These are phyloP conservation scores for Coregonus sp. DNA, from an alignment of 2,797 vertebrate species.

Conservation along the genomic window DNA sequence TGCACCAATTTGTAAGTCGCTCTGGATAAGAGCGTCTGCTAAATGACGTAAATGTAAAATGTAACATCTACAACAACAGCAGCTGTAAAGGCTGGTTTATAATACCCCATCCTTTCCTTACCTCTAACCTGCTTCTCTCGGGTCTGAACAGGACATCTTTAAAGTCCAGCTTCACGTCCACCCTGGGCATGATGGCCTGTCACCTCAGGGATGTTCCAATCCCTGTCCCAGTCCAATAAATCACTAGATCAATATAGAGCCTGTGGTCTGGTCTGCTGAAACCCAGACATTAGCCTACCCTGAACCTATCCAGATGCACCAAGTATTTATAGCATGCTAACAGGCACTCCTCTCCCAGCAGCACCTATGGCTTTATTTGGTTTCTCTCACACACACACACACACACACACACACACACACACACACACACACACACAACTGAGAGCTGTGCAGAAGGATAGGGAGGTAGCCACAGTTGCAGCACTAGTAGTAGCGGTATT, in stretches of 20 bases:
- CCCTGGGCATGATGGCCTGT: slow-evolving; percentile 80
- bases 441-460: too few relatives aligned
- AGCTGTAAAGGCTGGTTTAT: neutral
- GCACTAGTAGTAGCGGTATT: neutral
- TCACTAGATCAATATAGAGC: neutral
- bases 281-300: neutral
- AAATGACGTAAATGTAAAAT: too few relatives aligned
- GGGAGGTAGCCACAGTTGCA: too few relatives aligned
- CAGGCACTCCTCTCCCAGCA: neutral
- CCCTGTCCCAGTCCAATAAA: neutral
- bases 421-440: too few relatives aligned
- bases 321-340: neutral
- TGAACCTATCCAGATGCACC: neutral
- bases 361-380: neutral
- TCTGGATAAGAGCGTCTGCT: too few relatives aligned
- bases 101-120: slow-evolving; percentile 53
- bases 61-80: neutral
- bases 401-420: too few relatives aligned
- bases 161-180: slow-evolving; percentile 97
- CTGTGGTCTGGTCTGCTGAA: neutral
- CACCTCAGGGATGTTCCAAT: neutral
- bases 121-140: slow-evolving; percentile 97
- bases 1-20: too few relatives aligned
- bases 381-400: neutral
- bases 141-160: slow-evolving; percentile 97